Base-by-base conservation (phyloP, 2,113 vertebrate genomes). In the Antennarius striatus region DNA sequence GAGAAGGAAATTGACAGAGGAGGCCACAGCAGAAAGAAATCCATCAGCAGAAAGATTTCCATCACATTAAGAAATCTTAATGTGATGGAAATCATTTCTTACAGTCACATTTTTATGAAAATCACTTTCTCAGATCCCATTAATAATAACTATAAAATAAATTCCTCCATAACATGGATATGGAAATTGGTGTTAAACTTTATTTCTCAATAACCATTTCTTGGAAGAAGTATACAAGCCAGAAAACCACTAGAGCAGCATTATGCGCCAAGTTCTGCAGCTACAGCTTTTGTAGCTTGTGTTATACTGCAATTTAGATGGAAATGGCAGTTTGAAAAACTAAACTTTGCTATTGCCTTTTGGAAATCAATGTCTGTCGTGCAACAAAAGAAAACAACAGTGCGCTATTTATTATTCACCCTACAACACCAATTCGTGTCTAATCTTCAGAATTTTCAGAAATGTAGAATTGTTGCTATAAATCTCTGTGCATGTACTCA, bases 11-110 rank as follows among this genome's bases (percentile, higher is more conserved):
- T 70, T 84, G 56, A 60, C 77, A 71, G 54, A 59, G 28, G 50
- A 74, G 63, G 66, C 11, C 53, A 53, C n/a, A 28, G 48, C 12
- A 52, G 52, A 74, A 73, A 76, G 22, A 22, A 22, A 22, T 22
- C 22, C 22, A 22, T 22, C 22, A 22, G 22, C 22, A 22, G 22
- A 22, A 22, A 22, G 22, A 22, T 22, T 22, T 22, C 22, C 22
- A 22, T 22, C 22, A 22, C 22, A 2, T 22, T 22, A 22, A 22
- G 22, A 22, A 22, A 22, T 22, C 32, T 62, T 58, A n/a, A 80
- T 81, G 62, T 75, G 78, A 83, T 62, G 75, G 63, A 82, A 86
- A 86, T 82, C 14, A 68, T 79, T 82, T 63, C 71, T 52, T 73
- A 63, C 54, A 14, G 68, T 87, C 36, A 67, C n/a, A 72, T 75